phyloP scores from a whole-genome alignment of 2,797 vertebrate species.

The Heteromormyrus szaboi region DNA sequence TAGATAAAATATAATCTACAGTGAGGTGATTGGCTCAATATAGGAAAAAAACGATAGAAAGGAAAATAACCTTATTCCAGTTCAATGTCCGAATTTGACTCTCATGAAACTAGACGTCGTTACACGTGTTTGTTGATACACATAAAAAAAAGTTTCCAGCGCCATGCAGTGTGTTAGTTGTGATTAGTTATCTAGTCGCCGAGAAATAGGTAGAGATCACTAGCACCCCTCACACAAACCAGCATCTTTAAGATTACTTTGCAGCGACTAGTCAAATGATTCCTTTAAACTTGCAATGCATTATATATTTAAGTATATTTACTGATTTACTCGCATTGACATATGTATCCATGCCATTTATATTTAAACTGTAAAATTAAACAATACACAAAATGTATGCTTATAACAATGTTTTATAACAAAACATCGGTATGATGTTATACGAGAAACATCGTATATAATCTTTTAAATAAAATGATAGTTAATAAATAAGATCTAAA shows the following conservation, averaged over 20 bases:
- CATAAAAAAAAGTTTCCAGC: neutral
- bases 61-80: neutral
- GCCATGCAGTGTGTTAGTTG: neutral
- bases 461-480: neutral
- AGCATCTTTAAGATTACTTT: neutral
- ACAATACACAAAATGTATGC: neutral
- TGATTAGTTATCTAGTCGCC: neutral
- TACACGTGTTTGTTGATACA: neutral
- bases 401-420: neutral
- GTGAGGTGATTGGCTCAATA: neutral
- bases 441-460: neutral
- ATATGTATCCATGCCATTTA: neutral
- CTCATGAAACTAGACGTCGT: neutral
- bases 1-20: neutral
- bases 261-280: neutral
- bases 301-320: neutral
- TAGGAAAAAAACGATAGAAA: neutral
- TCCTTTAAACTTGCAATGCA: neutral
- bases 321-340: neutral
- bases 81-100: neutral
- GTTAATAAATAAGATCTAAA: neutral
- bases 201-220: neutral
- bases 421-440: neutral
- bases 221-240: neutral
- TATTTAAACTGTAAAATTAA: neutral